Evolutionary conservation across 2,888 invertebrate species (phyloP), one percentile per base, ranked within the genome.

Genomic region (Noctua fimbriata): DNA sequence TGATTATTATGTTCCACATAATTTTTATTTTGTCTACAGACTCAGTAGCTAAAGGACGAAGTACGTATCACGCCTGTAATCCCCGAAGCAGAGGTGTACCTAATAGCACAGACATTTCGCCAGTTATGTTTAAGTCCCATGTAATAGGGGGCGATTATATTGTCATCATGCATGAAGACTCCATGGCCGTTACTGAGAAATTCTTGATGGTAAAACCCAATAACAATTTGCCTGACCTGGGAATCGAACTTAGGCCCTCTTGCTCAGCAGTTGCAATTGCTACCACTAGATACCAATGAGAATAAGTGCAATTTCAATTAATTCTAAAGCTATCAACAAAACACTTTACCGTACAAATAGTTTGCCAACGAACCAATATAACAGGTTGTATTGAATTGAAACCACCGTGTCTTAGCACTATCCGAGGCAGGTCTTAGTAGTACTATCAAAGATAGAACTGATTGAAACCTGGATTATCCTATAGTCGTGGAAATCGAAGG

Each of bases 391-490:
- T 21, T 67, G n/a, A 76, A 79, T 32, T 18, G 24, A 32, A 63
- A 12, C 12, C 9, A 9, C 41, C 21, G 55, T 28, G 6, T 58
- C 66, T 76, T 24, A 79, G 55, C 16, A 44, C 66, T n/a, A 16
- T 36, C 47, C 32, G 18, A 76, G 16, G 32, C n/a, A 44, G 5
- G 67, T 67, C n/a, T 58, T 16, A 41, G 49, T n/a, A 24, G 24
- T 14, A 7, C 47, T 47, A 47, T 44, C 66, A 41, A n/a, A n/a
- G 47, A 32, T 18, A 16, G 28, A 18, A 66, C 77, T 58, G 83
- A 83, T 79, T 67, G 36, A 16, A 83, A 5, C 41, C 49, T 44
- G 49, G 83, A 77, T 79, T 66, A 79, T 79, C 79, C 66, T 58
- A 6, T 4, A 32, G 18, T 21, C 32, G 9, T 49, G 28, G 12